Percentiles rank a stretch among this genome's conserved stretches.
phyloP scores from a whole-genome alignment of 2,888 invertebrate genomes.

The Ennomos erosarius region DNA sequence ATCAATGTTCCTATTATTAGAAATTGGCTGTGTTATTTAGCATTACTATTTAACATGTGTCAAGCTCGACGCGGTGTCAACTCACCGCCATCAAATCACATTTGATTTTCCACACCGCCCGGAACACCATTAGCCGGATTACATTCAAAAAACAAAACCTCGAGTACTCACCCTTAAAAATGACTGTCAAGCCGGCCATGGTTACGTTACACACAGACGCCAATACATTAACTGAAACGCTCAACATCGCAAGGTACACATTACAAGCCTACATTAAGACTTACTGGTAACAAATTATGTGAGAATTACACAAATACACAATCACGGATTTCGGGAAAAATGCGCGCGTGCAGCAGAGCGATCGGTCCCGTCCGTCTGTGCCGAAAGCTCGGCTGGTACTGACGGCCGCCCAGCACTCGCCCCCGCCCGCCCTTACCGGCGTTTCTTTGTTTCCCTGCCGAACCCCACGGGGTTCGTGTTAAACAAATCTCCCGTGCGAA shows the following conservation, averaged over 20 bases:
- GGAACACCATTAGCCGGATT: conserved; percentile 33
- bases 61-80: conserved; percentile 1
- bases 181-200: conserved; percentile 43
- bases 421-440: conserved; percentile 76
- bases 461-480: conserved; percentile 60
- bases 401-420: conserved; percentile 61
- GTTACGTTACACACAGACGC: conserved; percentile 39
- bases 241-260: conserved; percentile 56
- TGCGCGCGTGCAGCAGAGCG: conserved; percentile 38
- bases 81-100: conserved; percentile 13
- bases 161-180: conserved; percentile 55
- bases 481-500: conserved; percentile 73
- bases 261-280: conserved; percentile 28
- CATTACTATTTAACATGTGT: neutral
- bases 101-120: conserved; percentile 19
- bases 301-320: conserved; percentile 56
- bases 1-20: too few relatives aligned
- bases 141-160: conserved; percentile 35
- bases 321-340: conserved; percentile 48
- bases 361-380: conserved; percentile 49
- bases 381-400: conserved; percentile 72
- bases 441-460: conserved; percentile 82
- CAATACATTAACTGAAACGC: conserved; percentile 36
- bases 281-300: conserved; percentile 33
- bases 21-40: neutral